These are phyloP conservation scores for Trachurus trachurus DNA, from an alignment of 2,797 vertebrate species.

Conservation along the genomic window DNA sequence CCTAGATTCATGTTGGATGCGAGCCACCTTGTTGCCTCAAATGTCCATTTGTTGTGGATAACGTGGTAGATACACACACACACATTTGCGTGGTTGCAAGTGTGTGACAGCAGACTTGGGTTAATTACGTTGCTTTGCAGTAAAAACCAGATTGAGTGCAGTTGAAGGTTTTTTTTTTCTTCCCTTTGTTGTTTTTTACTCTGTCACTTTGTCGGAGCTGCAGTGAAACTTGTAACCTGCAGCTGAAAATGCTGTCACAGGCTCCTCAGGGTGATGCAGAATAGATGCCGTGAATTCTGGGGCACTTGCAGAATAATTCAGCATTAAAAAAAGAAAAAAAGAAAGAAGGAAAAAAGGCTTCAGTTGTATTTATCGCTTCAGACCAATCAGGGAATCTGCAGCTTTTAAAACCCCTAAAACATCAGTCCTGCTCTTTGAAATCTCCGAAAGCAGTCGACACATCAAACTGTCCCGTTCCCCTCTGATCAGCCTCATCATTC, in stretches of 20 bases:
- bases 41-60: background rate
- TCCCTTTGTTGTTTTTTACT: too few relatives aligned
- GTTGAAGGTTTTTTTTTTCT: background rate
- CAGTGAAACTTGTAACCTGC: constrained; percentile 1
- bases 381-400: constrained; percentile 7
- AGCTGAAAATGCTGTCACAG: too few relatives aligned
- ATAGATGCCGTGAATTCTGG: background rate
- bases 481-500: constrained; percentile 56
- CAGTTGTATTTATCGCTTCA: background rate
- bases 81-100: background rate
- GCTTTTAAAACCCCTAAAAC: constrained; percentile 36
- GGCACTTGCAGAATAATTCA: constrained; percentile 30
- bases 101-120: background rate
- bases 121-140: constrained; percentile 16
- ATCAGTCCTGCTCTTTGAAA: constrained; percentile 9
- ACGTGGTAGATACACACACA: background rate
- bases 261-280: background rate
- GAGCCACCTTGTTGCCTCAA: constrained; percentile 52
- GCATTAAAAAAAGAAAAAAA: background rate
- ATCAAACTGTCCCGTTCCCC: constrained; percentile 32
- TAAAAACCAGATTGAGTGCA: background rate
- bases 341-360: constrained; percentile 5
- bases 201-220: constrained; percentile 36
- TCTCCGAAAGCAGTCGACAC: constrained; percentile 21
- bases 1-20: constrained; percentile 36